A percentile compares a stretch with the other conserved stretches of the same genome.
phyloP scores from a whole-genome alignment of 2,797 vertebrate species.

The Dallia pectoralis region DNA sequence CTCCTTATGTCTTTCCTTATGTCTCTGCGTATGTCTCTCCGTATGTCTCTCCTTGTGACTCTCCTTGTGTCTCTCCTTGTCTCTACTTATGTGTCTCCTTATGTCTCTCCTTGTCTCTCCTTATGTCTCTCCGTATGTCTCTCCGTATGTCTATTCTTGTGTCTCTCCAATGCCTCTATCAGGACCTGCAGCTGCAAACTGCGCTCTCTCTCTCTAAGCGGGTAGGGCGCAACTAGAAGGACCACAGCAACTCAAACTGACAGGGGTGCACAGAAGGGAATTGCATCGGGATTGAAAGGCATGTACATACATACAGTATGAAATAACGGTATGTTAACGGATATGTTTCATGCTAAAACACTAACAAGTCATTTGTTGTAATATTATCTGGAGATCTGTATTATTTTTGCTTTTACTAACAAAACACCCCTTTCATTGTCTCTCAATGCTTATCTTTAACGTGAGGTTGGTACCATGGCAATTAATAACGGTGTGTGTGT shows the following conservation, averaged over 20 bases:
- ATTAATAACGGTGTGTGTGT: too few relatives aligned
- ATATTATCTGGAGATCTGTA: not conserved
- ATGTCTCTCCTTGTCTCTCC: conserved; percentile 26
- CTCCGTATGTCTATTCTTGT: conserved; percentile 43
- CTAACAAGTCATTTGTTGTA: not conserved
- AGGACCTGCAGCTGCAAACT: conserved; percentile 71
- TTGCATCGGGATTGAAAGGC: conserved; percentile 30
- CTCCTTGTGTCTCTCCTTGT: too few relatives aligned
- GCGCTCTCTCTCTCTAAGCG: conserved; percentile 59
- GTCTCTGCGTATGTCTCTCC: too few relatives aligned
- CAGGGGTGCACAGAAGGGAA: conserved; percentile 33
- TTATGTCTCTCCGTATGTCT: too few relatives aligned
- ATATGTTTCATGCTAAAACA: not conserved
- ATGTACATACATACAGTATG: conserved; percentile 33
- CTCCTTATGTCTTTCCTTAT: too few relatives aligned
- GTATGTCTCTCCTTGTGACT: too few relatives aligned
- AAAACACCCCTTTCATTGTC: too few relatives aligned
- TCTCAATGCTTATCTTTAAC: too few relatives aligned
- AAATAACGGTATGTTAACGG: conserved; percentile 17
- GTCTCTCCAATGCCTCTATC: conserved; percentile 57
- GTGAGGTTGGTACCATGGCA: too few relatives aligned
- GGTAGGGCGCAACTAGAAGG: conserved; percentile 51
- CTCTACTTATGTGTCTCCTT: too few relatives aligned
- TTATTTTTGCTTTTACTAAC: not conserved
- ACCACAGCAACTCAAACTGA: conserved; percentile 45